phyloP scores from a whole-genome alignment of 2,113 vertebrate species.

The Rhynchomys soricoides region DNA sequence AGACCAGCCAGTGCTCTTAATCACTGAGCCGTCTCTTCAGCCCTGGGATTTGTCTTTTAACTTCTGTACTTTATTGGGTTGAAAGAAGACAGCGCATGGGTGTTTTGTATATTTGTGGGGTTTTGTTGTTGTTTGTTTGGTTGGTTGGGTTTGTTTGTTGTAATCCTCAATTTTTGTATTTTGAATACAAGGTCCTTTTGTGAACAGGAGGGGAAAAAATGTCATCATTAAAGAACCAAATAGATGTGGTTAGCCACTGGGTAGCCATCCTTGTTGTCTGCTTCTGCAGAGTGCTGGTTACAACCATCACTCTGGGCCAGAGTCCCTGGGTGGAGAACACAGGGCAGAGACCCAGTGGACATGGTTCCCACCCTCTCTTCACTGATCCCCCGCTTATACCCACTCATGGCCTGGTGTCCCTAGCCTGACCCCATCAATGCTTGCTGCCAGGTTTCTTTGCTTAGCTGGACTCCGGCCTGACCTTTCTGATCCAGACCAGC shows the following conservation, averaged over 20 bases:
- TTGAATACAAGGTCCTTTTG: background rate
- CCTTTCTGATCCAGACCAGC: constrained; percentile 11
- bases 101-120: background rate
- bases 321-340: background rate
- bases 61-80: background rate
- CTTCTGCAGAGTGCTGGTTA: background rate
- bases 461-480: constrained; percentile 42
- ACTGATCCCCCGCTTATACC: background rate
- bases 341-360: background rate
- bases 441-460: constrained; percentile 17
- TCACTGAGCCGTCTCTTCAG: background rate
- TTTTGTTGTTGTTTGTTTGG: background rate
- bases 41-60: background rate
- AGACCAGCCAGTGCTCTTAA: background rate
- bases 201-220: background rate
- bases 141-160: background rate
- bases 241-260: background rate
- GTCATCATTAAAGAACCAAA: background rate
- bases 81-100: background rate
- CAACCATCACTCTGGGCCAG: background rate
- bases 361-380: background rate
- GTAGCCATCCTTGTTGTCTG: background rate
- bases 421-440: background rate
- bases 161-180: background rate
- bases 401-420: background rate